phyloP scores from a whole-genome alignment of 1,140 invertebrate species.

The Bombus superbus region DNA sequence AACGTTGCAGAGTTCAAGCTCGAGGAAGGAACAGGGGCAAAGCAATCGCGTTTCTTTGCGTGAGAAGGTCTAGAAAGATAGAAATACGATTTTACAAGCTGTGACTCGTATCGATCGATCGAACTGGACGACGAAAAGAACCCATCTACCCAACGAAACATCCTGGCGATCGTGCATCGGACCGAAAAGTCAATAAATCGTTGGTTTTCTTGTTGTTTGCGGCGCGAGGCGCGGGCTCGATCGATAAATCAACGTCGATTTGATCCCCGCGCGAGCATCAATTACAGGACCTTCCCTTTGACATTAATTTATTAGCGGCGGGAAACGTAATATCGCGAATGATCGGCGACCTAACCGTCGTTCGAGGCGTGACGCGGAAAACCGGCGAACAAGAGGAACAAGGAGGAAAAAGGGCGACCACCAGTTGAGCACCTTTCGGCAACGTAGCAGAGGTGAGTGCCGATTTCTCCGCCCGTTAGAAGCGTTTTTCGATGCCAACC shows the following conservation, averaged over 20 bases:
- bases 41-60: too few relatives aligned
- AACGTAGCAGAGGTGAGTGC: slow-evolving; percentile 60
- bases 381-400: slow-evolving; percentile 18
- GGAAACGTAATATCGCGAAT: slow-evolving; percentile 69
- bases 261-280: slow-evolving; percentile 74
- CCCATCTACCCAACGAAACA: background rate
- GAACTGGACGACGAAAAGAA: slow-evolving; percentile 2
- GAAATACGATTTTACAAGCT: background rate
- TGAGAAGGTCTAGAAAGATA: background rate
- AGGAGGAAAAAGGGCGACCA: background rate
- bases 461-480: background rate
- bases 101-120: background rate
- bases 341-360: slow-evolving; percentile 59
- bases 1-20: too few relatives aligned
- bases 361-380: slow-evolving; percentile 62
- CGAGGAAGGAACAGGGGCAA: too few relatives aligned
- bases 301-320: slow-evolving; percentile 77
- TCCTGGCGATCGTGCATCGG: background rate
- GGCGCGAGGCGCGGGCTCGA: slow-evolving; percentile 44
- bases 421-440: slow-evolving; percentile 61
- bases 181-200: slow-evolving; percentile 66
- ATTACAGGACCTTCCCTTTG: slow-evolving; percentile 73
- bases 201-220: slow-evolving; percentile 52
- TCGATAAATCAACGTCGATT: slow-evolving; percentile 79
- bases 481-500: background rate